A percentile compares a stretch with the other conserved stretches of the same genome.
These are phyloP conservation scores for Lysandra bellargus DNA, from an alignment of 2,888 invertebrate species.

Conservation along the genomic window DNA sequence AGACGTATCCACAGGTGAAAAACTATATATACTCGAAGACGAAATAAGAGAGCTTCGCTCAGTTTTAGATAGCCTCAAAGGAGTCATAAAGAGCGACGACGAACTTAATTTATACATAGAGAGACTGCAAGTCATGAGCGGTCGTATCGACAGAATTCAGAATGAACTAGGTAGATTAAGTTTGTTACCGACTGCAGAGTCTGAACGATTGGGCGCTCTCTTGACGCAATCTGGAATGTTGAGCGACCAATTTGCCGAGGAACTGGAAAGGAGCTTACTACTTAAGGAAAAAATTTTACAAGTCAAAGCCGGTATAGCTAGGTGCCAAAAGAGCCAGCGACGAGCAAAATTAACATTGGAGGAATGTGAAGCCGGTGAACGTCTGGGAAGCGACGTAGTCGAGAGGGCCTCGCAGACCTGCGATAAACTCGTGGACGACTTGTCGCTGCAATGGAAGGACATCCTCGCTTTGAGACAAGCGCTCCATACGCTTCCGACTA, in stretches of 20 bases:
- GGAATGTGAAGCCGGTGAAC: constrained; percentile 86
- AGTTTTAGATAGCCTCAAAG: constrained; percentile 85
- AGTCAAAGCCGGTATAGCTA: constrained; percentile 85
- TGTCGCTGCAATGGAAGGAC: constrained; percentile 88
- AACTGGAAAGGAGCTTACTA: constrained; percentile 86
- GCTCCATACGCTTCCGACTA: constrained; percentile 88
- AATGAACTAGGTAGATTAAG: constrained; percentile 89
- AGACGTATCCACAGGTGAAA: constrained; percentile 87
- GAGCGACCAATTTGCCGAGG: constrained; percentile 87
- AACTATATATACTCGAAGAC: constrained; percentile 86
- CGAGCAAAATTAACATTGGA: constrained; percentile 84
- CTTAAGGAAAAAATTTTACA: constrained; percentile 87
- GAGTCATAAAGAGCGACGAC: constrained; percentile 90
- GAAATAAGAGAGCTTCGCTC: constrained; percentile 87
- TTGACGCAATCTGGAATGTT: constrained; percentile 85
- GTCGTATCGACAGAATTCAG: constrained; percentile 88
- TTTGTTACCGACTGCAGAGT: constrained; percentile 86
- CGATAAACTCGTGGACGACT: constrained; percentile 84
- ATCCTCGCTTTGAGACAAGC: constrained; percentile 87
- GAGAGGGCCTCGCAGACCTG: constrained; percentile 88
- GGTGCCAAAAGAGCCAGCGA: constrained; percentile 85
- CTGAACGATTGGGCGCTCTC: constrained; percentile 87
- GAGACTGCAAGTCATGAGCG: constrained; percentile 87
- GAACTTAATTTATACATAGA: constrained; percentile 91
- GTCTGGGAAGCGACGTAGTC: constrained; percentile 87